Base-by-base conservation (phyloP, 1,140 invertebrate genomes). In the Drepana arcuata region DNA sequence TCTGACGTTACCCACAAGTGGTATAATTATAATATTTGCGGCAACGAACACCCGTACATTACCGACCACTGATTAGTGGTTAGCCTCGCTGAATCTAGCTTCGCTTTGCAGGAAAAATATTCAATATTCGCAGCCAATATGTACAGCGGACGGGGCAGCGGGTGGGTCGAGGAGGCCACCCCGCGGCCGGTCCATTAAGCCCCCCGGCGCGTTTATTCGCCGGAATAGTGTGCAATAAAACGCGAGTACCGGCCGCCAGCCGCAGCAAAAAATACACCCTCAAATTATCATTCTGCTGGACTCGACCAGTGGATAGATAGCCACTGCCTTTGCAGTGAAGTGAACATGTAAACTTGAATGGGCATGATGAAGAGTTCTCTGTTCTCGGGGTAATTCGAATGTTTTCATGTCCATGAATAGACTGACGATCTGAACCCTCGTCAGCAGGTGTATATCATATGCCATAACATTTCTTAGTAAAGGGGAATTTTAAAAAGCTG, bases 141-240 rank as follows among this genome's bases (percentile, higher is more conserved):
- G n/a, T n/a, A 55, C 54, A 54, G 48, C 34, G 51, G 41, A 27
- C 30, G 23, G 18, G 23, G 14, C 14, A 23, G 26, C 13, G 43
- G 33, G 16, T 14, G 35, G 14, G 5, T 5, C 13, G 29, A 25
- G 15, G 25, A 14, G 41, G 12, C 12, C 9, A 24, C 33, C 45
- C 42, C 52, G 31, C 33, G 34, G 16, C 30, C 52, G 50, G 65
- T 67, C 67, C 67, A 71, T 71, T 67, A 64, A 57, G 46, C 51
- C 55, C 52, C 47, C 42, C 25, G 26, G 25, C 60, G 51, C 68
- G 68, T 66, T 65, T 72, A 72, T 72, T 66, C 64, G 51, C 48
- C 49, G 57, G 68, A 68, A 64, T 72, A 72, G 68, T 66, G 64
- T 51, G 68, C 64, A 68, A 72, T 72, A 72, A 69, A 72, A 72